Evolutionary conservation across 2,797 vertebrate species (phyloP).

Genomic region (Echiichthys vipera): DNA sequence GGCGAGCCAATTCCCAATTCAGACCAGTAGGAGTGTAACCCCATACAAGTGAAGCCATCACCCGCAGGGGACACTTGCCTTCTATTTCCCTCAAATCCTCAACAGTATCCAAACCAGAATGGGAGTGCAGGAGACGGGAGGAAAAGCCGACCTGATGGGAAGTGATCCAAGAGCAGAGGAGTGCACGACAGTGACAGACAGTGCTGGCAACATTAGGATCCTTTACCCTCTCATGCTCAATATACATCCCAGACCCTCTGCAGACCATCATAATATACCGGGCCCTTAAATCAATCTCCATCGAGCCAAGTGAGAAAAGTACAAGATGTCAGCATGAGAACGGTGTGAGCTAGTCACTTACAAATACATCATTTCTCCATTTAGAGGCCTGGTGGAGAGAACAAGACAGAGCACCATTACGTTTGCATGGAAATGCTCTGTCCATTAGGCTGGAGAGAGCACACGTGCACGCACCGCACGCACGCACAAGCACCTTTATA

Average conservation of each 20-base stretch:
- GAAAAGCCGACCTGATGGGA: conserved; percentile 41
- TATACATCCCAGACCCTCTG: conserved; percentile 46
- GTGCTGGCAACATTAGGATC: conserved; percentile 52
- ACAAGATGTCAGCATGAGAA: conserved; percentile 48
- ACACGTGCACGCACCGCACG: not conserved
- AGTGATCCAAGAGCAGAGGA: conserved; percentile 56
- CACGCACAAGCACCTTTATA: conserved; percentile 25
- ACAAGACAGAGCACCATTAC: conserved; percentile 56
- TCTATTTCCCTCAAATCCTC: conserved; percentile 64
- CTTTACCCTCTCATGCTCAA: conserved; percentile 38
- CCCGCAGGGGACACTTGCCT: conserved; percentile 60
- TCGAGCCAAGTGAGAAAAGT: conserved; percentile 58
- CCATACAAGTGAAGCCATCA: conserved; percentile 64
- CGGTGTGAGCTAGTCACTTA: conserved; percentile 47
- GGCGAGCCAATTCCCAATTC: conserved; percentile 58
- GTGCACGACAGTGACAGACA: conserved; percentile 62
- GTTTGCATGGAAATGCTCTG: conserved; percentile 61
- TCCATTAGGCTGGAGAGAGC: conserved; percentile 49
- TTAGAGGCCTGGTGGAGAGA: conserved; percentile 56
- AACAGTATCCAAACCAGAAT: conserved; percentile 36
- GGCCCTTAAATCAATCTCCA: conserved; percentile 55
- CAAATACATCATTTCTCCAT: conserved; percentile 71
- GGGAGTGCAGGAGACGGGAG: conserved; percentile 29
- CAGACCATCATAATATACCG: conserved; percentile 37
- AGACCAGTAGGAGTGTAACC: conserved; percentile 53